Conservation (phyloP, 1,140 invertebrate species). For the Cotesia chilonis region DNA sequence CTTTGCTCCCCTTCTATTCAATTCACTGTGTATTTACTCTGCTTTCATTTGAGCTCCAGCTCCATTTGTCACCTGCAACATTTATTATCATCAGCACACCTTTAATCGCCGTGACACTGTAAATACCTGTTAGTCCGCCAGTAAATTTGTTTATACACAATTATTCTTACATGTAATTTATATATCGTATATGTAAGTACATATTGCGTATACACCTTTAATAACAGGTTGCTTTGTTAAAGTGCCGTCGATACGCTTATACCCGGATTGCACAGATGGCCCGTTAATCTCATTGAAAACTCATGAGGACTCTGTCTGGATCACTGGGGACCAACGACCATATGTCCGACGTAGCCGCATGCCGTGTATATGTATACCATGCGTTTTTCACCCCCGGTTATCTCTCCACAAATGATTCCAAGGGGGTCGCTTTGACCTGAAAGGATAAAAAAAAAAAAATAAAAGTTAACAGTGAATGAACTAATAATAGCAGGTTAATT, state of each 20-base stretch:
- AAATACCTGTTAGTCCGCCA: background rate
- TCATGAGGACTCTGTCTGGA: conserved; percentile 62
- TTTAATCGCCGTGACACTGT: conserved; percentile 12
- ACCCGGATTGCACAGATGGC: conserved; percentile 63
- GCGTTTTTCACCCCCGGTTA: conserved; percentile 28
- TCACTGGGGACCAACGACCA: conserved; percentile 58
- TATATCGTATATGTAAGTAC: no score
- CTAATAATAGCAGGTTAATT: conserved; percentile 17
- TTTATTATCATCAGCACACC: conserved; percentile 6
- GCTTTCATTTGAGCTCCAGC: no score
- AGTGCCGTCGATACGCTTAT: conserved; percentile 44
- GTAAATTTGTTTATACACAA: background rate
- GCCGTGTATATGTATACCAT: conserved; percentile 33
- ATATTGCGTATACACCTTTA: background rate
- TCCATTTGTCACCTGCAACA: background rate
- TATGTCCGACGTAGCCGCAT: conserved; percentile 64
- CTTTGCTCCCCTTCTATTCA: conserved; percentile 18
- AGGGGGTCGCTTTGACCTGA: conserved; percentile 24
- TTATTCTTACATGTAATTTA: background rate
- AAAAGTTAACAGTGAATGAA: conserved; percentile 2
- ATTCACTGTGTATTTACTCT: background rate
- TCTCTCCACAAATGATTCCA: conserved; percentile 25
- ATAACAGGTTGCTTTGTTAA: conserved; percentile 30
- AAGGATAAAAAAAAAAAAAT: conserved; percentile 17
- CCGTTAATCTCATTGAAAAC: conserved; percentile 67